Evolutionary conservation across 1,140 invertebrate genomes (phyloP).

Genomic region (Drosophila truncata): DNA sequence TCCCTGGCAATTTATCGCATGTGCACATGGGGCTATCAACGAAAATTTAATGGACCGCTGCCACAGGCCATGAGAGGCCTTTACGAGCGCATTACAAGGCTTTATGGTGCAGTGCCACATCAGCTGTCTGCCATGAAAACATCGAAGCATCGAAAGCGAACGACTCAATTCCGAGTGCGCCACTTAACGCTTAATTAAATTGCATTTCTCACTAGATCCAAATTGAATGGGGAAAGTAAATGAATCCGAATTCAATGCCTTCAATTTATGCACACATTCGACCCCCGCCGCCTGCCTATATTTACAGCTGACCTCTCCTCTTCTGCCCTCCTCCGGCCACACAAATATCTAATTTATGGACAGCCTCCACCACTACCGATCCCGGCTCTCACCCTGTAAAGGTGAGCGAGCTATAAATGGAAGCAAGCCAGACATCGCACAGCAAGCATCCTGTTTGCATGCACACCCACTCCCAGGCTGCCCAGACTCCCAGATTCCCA

Average conservation of each 20-base stretch:
- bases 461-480: slow-evolving; percentile 5
- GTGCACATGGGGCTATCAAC: slow-evolving; percentile 60
- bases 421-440: slow-evolving; percentile 45
- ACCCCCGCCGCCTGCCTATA: slow-evolving; percentile 16
- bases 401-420: slow-evolving; percentile 59
- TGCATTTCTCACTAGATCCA: slow-evolving; percentile 50
- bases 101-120: slow-evolving; percentile 46
- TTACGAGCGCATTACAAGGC: slow-evolving; percentile 65
- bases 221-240: slow-evolving; percentile 58
- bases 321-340: background rate
- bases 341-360: slow-evolving; percentile 63
- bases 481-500: background rate
- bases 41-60: slow-evolving; percentile 72
- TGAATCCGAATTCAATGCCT: slow-evolving; percentile 32
- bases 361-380: slow-evolving; percentile 16
- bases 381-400: background rate
- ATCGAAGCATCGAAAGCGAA: slow-evolving; percentile 11
- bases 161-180: slow-evolving; percentile 37
- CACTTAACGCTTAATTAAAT: slow-evolving; percentile 72
- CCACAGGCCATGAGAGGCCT: slow-evolving; percentile 56
- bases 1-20: slow-evolving; percentile 31
- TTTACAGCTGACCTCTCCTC: slow-evolving; percentile 44
- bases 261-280: slow-evolving; percentile 35
- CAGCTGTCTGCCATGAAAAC: slow-evolving; percentile 53
- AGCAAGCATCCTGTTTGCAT: slow-evolving; percentile 45